These are phyloP conservation scores for Cotesia congregata DNA, from an alignment of 2,888 invertebrate genomes.

Conservation along the genomic window DNA sequence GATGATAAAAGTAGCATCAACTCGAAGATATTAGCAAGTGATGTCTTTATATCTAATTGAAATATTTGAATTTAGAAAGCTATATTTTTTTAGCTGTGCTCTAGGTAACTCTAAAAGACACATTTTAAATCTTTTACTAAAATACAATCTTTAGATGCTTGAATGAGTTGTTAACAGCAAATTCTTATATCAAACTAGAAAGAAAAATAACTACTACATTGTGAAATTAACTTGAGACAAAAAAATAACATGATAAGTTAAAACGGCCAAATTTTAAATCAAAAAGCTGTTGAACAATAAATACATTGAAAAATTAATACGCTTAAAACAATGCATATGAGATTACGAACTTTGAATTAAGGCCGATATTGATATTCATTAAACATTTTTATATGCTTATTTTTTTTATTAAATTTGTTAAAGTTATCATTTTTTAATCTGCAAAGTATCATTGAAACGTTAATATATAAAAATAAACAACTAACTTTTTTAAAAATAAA, in stretches of 20 bases:
- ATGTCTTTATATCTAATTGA: neutral
- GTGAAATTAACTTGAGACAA: neutral
- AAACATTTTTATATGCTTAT: conserved; percentile 14
- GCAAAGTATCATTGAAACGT: neutral
- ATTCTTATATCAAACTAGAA: neutral
- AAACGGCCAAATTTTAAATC: neutral
- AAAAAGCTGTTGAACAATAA: conserved; percentile 8
- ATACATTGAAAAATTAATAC: neutral
- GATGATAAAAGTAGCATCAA: neutral
- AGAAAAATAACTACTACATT: neutral
- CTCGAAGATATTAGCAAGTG: neutral
- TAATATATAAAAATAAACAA: neutral
- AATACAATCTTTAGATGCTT: neutral
- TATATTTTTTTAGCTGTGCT: neutral
- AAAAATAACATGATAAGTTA: conserved; percentile 3
- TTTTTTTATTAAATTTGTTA: neutral
- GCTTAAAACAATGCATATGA: conserved; percentile 6
- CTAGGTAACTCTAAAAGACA: neutral
- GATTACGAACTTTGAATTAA: conserved; percentile 37
- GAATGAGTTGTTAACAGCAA: neutral
- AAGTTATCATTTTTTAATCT: neutral
- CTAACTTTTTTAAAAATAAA: neutral
- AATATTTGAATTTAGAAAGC: neutral
- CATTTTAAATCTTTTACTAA: neutral
- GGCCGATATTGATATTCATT: conserved; percentile 18